Conservation (phyloP, 2,113 vertebrate genomes). For the Gallinago jamesoni region DNA sequence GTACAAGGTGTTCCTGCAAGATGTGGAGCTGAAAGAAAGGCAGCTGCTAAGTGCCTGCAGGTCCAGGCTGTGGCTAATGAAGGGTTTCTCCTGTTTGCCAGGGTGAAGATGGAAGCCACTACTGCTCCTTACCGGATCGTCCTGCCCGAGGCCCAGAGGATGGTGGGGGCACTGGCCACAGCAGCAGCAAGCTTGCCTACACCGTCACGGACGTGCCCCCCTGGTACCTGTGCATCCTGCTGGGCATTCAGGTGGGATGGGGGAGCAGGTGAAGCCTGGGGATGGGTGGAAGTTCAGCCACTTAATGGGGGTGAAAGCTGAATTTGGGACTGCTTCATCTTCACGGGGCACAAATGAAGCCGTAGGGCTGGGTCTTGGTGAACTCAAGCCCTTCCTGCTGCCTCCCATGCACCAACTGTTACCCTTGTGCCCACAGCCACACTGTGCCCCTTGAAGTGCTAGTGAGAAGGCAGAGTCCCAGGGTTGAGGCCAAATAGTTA, state of each 20-base stretch:
- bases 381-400: not conserved
- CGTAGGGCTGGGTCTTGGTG: not conserved
- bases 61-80: not conserved
- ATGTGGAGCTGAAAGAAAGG: not conserved
- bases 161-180: not conserved
- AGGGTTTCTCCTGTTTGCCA: constrained; percentile 24
- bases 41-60: rapidly evolving
- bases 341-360: not conserved
- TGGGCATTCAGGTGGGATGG: constrained; percentile 86
- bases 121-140: not conserved
- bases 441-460: not conserved
- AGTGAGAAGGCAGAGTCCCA: not conserved
- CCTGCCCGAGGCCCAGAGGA: not conserved
- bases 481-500: not conserved
- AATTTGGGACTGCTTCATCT: not conserved
- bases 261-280: not conserved
- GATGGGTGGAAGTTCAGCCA: not conserved
- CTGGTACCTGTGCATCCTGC: constrained; percentile 91
- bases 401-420: not conserved
- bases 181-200: constrained; percentile 77
- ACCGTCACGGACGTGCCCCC: constrained; percentile 86
- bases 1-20: not conserved
- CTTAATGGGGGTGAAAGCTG: not conserved
- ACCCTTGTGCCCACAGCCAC: not conserved
- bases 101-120: constrained; percentile 44